A percentile compares a stretch with the other conserved stretches of the same genome.
Evolutionary conservation across 2,888 invertebrate species (phyloP).

Genomic region (Lordiphosa andalusiaca): DNA sequence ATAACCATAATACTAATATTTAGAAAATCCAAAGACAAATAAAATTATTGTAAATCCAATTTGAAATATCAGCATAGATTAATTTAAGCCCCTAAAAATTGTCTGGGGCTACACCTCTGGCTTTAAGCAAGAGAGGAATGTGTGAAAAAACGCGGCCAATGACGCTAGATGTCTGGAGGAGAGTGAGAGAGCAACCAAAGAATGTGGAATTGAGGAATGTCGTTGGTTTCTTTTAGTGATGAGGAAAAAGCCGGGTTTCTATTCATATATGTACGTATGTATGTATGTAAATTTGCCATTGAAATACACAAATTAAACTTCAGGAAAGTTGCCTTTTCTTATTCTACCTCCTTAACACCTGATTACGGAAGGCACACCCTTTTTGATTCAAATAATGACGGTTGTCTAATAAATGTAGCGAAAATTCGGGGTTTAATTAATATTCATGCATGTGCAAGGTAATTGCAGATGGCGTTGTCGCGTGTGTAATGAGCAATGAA

Average conservation of each 20-base stretch:
- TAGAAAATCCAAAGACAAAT: too few species aligned
- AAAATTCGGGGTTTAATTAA: constrained; percentile 3
- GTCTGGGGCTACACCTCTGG: constrained; percentile 1
- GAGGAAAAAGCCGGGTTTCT: constrained; percentile 28
- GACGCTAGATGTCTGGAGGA: constrained; percentile 50
- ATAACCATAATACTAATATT: too few species aligned
- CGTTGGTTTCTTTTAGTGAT: constrained; percentile 11
- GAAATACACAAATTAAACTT: too few species aligned
- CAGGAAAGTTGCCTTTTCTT: too few species aligned
- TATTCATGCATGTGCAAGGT: constrained; percentile 24
- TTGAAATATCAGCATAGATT: too few species aligned
- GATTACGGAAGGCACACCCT: too few species aligned
- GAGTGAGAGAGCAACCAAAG: constrained; percentile 31
- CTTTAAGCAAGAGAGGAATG: constrained; percentile 51
- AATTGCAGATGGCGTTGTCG: constrained; percentile 51
- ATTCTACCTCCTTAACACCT: too few species aligned
- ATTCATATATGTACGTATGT: background rate
- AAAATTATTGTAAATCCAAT: too few species aligned
- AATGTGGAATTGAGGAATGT: constrained; percentile 68
- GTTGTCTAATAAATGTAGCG: too few species aligned
- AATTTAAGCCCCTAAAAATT: background rate
- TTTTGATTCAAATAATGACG: too few species aligned
- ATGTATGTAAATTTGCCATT: too few species aligned
- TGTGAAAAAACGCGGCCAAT: constrained; percentile 73
- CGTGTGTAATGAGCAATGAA: constrained; percentile 68